A percentile compares a stretch with the other conserved stretches of the same genome.
Evolutionary conservation across 2,113 vertebrate species (phyloP).

Genomic region (Cacatua alba): DNA sequence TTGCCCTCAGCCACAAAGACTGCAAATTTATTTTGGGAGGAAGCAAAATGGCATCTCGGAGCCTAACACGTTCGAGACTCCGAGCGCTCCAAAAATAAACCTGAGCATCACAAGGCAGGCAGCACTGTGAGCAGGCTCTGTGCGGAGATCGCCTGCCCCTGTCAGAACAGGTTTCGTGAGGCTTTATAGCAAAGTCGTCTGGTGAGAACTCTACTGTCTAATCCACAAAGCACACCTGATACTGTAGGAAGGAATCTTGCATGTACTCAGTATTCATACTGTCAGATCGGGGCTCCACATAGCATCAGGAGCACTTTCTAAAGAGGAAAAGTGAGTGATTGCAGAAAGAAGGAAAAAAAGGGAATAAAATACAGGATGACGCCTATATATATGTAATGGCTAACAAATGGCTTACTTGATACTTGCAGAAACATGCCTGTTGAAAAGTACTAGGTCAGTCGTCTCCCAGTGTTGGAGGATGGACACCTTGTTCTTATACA

Average conservation of each 20-base stretch:
- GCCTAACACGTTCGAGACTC: conserved; percentile 24
- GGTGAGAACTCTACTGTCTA: neutral
- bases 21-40: conserved; percentile 19
- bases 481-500: rapidly evolving
- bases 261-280: neutral
- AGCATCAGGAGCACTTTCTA: neutral
- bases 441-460: neutral
- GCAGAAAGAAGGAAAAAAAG: neutral
- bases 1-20: neutral
- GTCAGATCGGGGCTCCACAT: neutral
- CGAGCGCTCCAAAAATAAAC: conserved; percentile 9
- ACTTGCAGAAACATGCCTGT: neutral
- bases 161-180: neutral
- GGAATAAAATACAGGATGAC: neutral
- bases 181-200: neutral
- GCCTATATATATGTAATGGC: neutral
- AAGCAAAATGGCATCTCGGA: conserved; percentile 49
- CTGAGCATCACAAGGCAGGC: conserved; percentile 31
- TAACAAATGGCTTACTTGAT: neutral
- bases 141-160: neutral
- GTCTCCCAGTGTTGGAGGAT: neutral
- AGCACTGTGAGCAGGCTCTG: neutral
- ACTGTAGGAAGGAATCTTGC: neutral
- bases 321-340: neutral
- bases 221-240: neutral